Base-by-base conservation (phyloP, 2,113 vertebrate species). In the Prolemur simus region DNA sequence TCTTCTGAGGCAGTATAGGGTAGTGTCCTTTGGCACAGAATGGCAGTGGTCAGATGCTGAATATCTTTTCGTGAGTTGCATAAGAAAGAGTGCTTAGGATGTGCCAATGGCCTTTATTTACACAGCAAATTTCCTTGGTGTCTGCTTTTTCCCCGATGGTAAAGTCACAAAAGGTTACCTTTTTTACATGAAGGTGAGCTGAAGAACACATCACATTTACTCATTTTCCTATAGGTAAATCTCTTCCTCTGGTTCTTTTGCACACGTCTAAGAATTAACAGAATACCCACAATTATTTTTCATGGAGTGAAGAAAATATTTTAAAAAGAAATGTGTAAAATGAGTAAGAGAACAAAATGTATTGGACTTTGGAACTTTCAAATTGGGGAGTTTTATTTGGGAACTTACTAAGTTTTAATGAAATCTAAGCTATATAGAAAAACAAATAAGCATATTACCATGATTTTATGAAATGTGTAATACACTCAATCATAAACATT, bases 141-240 rank as follows among this genome's bases (percentile, higher is more conserved):
- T 81, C 74, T 96, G 42, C 56, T 47, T 84, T 87, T 81, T 73
- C 58, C 54, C 54, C 77, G 27, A 45, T 78, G 34, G 42, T 42
- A 69, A 90, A 85, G 45, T 84, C 14, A 93, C 21, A 21, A 68
- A 77, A 89, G 17, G 0, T 87, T 81, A 85, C 58, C 39, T 68
- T 95, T 95, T 95, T 58, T 17, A 76, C 5, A 39, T 49, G 64
- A 77, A 94, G 54, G 52, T 87, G 47, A 96, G 18, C 49, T 73
- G 27, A 87, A 76, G 37, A 77, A 64, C n/a, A 77, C 73, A 88
- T 85, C 11, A 91, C 25, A 58, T 18, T 82, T 45, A 56, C 29
- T 71, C 77, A 34, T 71, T 84, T 88, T 77, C 23, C 21, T 37
- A 45, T 1, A 63, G 25, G 39, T 25, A 66, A 76, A 49, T 81